Percentiles rank a stretch among this genome's conserved stretches.
Evolutionary conservation across 1,140 invertebrate species (phyloP).

Genomic region (Drosophila pseudoananassae): DNA sequence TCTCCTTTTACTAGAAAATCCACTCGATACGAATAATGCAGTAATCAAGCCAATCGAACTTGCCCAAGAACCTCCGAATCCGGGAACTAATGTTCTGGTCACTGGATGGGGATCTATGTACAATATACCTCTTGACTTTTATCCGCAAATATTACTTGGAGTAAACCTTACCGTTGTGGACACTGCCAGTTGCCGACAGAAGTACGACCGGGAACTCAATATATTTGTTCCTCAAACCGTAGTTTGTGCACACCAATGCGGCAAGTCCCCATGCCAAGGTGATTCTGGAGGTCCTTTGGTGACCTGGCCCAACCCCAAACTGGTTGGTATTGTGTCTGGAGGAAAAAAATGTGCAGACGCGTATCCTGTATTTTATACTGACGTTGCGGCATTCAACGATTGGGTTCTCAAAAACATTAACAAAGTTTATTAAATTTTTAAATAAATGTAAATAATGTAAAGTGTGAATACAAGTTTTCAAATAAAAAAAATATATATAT

Average conservation of each 20-base stretch:
- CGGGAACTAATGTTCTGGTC: too few relatives aligned
- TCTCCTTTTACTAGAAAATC: too few relatives aligned
- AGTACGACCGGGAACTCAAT: not conserved
- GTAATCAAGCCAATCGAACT: too few relatives aligned
- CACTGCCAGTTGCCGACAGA: not conserved
- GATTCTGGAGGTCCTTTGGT: slow-evolving; percentile 16
- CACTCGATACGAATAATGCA: too few relatives aligned
- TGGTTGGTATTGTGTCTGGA: slow-evolving; percentile 15
- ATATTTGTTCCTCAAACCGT: not conserved
- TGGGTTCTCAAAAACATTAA: not conserved
- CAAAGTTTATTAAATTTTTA: too few relatives aligned
- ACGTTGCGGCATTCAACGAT: not conserved
- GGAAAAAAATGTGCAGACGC: not conserved
- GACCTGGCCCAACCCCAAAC: not conserved
- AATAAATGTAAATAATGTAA: too few relatives aligned
- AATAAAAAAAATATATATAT: too few relatives aligned
- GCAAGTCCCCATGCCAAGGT: not conserved
- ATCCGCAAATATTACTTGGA: not conserved
- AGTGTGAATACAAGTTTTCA: too few relatives aligned
- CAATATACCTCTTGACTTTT: not conserved
- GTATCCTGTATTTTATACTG: not conserved
- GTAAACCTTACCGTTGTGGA: not conserved
- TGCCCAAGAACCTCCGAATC: too few relatives aligned
- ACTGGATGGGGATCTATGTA: too few relatives aligned
- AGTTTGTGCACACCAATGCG: slow-evolving; percentile 8